Evolutionary conservation across 2,888 invertebrate genomes (phyloP).

Genomic region (Hecatera dysodea): DNA sequence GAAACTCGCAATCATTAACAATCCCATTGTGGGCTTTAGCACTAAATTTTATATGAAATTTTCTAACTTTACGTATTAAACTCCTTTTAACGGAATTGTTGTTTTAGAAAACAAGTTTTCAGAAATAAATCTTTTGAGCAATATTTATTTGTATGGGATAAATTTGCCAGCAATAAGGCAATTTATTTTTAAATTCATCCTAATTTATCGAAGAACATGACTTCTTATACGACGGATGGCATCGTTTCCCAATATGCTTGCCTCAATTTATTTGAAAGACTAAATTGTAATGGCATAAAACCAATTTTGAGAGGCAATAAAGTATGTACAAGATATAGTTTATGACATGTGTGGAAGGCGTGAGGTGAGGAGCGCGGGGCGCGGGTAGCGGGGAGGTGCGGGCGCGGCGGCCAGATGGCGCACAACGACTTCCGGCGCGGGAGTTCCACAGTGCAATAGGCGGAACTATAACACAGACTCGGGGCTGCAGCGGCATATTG

Average conservation of each 20-base stretch:
- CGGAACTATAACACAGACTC: conserved; percentile 81
- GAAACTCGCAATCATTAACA: conserved; percentile 31
- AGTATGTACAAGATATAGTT: conserved; percentile 56
- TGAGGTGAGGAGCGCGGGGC: conserved; percentile 30
- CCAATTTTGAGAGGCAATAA: conserved; percentile 73
- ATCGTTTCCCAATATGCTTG: conserved; percentile 51
- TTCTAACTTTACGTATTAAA: conserved; percentile 24
- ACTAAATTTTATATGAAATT: conserved; percentile 17
- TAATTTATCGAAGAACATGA: conserved; percentile 20
- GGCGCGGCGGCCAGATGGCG: conserved; percentile 63
- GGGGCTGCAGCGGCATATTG: conserved; percentile 82
- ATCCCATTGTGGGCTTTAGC: conserved; percentile 20
- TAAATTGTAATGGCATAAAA: conserved; percentile 63
- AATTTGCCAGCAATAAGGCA: conserved; percentile 9
- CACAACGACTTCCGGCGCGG: conserved; percentile 83
- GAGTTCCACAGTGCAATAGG: conserved; percentile 80
- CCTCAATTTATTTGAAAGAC: conserved; percentile 58
- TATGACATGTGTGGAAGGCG: conserved; percentile 48
- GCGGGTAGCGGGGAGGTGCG: conserved; percentile 35
- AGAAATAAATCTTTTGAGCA: conserved; percentile 1
- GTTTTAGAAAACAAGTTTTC: background rate
- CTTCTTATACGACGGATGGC: conserved; percentile 13
- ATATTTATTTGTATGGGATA: conserved; percentile 3
- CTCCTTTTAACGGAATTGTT: conserved; percentile 15
- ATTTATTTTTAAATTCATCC: conserved; percentile 11